These are phyloP conservation scores for Chrysomallon squamiferum DNA, from an alignment of 1,140 invertebrate species.

Conservation along the genomic window DNA sequence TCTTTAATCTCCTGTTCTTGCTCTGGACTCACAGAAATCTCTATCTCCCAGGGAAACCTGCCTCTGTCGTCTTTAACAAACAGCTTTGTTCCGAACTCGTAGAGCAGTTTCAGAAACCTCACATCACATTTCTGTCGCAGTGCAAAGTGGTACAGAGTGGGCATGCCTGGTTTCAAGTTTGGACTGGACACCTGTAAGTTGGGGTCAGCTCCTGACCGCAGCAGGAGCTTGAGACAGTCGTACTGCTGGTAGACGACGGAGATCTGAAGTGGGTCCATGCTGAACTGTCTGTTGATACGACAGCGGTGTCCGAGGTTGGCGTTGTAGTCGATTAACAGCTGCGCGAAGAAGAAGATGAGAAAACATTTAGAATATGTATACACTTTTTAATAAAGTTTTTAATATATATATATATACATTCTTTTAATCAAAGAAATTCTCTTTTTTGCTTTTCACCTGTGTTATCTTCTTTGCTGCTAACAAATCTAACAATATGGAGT, in stretches of 20 bases:
- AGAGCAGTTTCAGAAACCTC: conserved; percentile 13
- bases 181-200: not conserved
- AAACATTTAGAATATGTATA: no score
- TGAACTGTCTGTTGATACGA: not conserved
- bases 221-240: conserved; percentile 15
- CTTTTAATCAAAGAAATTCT: no score
- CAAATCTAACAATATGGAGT: no score
- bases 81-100: conserved; percentile 19
- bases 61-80: conserved; percentile 6
- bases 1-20: not conserved
- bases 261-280: conserved; percentile 11
- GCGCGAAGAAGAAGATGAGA: not conserved
- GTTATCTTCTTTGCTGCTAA: no score
- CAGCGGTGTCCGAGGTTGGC: not conserved
- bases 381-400: no score
- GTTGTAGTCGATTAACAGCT: conserved; percentile 11
- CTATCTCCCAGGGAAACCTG: conserved; percentile 10
- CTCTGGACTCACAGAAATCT: not conserved
- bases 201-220: conserved; percentile 1
- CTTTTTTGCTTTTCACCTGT: no score
- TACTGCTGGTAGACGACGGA: conserved; percentile 22
- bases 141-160: conserved; percentile 14
- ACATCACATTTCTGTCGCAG: conserved; percentile 9
- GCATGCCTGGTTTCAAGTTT: not conserved
- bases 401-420: no score